phyloP scores from a whole-genome alignment of 2,888 invertebrate species.

The Agrotis clavis region DNA sequence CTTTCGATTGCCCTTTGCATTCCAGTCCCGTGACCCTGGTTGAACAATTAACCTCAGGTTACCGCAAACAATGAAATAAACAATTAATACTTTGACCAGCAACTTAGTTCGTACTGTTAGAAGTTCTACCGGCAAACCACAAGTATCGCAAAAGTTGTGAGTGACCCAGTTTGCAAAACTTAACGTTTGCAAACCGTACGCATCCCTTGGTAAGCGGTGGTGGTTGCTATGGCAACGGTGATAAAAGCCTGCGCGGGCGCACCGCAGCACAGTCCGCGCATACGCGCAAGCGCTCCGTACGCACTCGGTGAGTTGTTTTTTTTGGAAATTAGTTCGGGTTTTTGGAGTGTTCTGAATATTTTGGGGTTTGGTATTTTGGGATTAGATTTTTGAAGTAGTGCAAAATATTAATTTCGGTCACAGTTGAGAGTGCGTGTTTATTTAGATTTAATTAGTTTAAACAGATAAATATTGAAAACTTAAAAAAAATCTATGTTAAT shows the following conservation, averaged over 20 bases:
- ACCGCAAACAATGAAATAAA: constrained; percentile 51
- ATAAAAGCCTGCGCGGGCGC: constrained; percentile 80
- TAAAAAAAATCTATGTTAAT: not conserved
- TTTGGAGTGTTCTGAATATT: constrained; percentile 48
- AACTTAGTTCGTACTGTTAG: constrained; percentile 19
- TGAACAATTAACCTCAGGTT: not conserved
- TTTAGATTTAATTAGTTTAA: not conserved
- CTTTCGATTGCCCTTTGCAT: too few species aligned
- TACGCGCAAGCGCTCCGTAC: constrained; percentile 83
- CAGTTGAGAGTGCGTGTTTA: constrained; percentile 25
- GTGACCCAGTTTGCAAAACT: constrained; percentile 71
- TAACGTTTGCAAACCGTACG: constrained; percentile 62
- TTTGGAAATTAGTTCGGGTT: constrained; percentile 44
- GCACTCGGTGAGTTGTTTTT: constrained; percentile 85
- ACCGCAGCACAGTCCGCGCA: constrained; percentile 80
- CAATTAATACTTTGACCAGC: constrained; percentile 53
- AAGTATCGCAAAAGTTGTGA: constrained; percentile 46
- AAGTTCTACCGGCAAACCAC: constrained; percentile 51
- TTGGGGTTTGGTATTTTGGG: not conserved
- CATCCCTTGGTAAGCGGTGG: constrained; percentile 73
- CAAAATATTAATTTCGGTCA: not conserved
- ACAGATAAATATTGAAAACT: not conserved
- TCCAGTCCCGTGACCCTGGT: too few species aligned
- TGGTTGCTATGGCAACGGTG: constrained; percentile 76
- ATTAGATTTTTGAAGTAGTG: constrained; percentile 16